Conservation (phyloP, 2,797 vertebrate genomes). For the Oryzias dopingdopingensis region DNA sequence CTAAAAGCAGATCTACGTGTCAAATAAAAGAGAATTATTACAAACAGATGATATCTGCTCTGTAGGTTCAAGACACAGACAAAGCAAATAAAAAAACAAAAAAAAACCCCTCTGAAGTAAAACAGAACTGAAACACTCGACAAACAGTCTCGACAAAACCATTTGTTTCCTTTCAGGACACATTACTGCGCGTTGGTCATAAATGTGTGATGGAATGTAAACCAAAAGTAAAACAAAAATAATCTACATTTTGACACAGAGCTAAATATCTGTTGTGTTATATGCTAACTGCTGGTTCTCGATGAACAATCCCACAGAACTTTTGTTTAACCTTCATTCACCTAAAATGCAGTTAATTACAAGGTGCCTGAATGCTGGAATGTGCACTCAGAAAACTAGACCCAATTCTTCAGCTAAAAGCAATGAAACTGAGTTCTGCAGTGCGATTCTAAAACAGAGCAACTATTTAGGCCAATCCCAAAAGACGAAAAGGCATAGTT, state of each 20-base stretch:
- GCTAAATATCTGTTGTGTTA: no score
- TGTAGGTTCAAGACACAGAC: no score
- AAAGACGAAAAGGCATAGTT: slow-evolving; percentile 45
- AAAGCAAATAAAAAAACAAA: no score
- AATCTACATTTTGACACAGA: no score
- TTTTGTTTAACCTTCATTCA: background rate
- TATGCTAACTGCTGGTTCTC: background rate
- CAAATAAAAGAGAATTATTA: background rate
- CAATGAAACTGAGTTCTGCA: slow-evolving; percentile 18
- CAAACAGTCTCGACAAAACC: background rate
- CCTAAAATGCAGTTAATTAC: background rate
- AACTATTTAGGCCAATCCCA: slow-evolving; percentile 59
- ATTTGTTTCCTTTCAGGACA: background rate
- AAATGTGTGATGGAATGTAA: background rate
- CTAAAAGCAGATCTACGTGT: no score
- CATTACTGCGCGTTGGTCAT: background rate
- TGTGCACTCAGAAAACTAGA: slow-evolving; percentile 10
- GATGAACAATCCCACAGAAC: background rate
- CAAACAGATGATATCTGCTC: background rate
- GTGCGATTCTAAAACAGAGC: slow-evolving; percentile 47
- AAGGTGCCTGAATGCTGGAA: background rate
- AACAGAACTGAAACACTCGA: background rate
- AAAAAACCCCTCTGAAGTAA: background rate
- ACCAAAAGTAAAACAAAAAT: no score
- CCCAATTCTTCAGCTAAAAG: slow-evolving; percentile 4